Conservation (phyloP, 2,113 vertebrate species). For the Equus przewalskii region DNA sequence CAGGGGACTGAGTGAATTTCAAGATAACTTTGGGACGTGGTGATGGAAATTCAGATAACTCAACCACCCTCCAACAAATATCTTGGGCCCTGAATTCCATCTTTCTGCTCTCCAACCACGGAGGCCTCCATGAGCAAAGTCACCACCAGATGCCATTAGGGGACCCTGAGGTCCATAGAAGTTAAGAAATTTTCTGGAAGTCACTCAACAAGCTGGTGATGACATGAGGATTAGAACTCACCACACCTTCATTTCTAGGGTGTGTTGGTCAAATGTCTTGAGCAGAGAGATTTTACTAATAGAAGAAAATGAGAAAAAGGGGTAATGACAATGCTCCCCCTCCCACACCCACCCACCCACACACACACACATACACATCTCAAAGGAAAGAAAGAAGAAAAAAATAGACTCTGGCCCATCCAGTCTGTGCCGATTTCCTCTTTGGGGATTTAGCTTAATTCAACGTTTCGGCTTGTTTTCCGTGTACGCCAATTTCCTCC, state of each 20-base stretch:
- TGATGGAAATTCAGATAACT: neutral
- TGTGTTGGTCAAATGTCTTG: neutral
- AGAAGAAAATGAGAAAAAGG: neutral
- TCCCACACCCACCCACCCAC: neutral
- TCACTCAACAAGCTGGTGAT: no score
- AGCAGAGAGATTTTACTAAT: neutral
- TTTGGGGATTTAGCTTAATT: constrained; percentile 60
- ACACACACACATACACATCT: neutral
- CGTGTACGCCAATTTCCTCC: constrained; percentile 76
- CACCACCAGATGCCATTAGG: neutral
- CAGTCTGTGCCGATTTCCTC: neutral
- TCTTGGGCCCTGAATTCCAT: no score
- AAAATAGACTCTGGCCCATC: neutral
- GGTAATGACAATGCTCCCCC: neutral
- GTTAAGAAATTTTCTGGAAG: neutral
- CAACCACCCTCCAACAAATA: neutral
- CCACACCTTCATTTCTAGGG: neutral
- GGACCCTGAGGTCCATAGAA: neutral
- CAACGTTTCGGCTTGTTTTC: constrained; percentile 70
- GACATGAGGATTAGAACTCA: neutral
- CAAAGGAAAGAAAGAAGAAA: neutral
- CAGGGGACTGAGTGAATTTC: neutral
- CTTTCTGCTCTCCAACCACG: neutral
- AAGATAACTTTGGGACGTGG: neutral
- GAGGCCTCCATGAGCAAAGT: neutral